Evolutionary conservation across 2,797 vertebrate species (phyloP).

Genomic region (Ciconia nigra): DNA sequence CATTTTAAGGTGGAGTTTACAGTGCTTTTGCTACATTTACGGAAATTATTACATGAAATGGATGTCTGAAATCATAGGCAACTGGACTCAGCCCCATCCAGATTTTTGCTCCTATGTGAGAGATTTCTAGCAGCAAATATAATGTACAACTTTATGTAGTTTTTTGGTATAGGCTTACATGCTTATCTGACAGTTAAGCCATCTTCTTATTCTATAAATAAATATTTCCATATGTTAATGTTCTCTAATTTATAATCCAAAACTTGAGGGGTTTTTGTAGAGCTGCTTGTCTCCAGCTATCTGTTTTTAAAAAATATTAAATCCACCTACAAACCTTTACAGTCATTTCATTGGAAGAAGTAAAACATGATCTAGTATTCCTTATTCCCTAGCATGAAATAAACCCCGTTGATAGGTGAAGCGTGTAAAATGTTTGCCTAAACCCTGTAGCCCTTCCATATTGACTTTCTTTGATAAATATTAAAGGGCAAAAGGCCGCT

Average conservation of each 20-base stretch:
- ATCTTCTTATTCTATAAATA: not conserved
- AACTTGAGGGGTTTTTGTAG: not conserved
- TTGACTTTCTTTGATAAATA: conserved; percentile 34
- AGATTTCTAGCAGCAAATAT: not conserved
- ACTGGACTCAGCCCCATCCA: not conserved
- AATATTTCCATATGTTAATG: not conserved
- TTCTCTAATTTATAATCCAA: not conserved
- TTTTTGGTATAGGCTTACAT: not conserved
- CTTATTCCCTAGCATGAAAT: not conserved
- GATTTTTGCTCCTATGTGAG: not conserved
- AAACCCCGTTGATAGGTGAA: not conserved
- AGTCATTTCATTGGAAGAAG: not conserved
- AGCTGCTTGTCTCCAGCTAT: not conserved
- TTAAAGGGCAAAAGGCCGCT: not conserved
- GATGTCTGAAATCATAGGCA: not conserved
- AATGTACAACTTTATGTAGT: not conserved
- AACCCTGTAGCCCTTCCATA: not conserved
- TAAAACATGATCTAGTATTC: not conserved
- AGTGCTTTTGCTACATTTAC: not conserved
- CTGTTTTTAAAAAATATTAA: not conserved
- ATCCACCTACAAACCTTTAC: not conserved
- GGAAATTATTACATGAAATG: not conserved
- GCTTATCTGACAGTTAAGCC: not conserved
- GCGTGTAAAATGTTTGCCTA: not conserved
- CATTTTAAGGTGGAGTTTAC: not conserved